These are phyloP conservation scores for Choloepus hoffmanni DNA, from an alignment of 2,113 vertebrate genomes.

Conservation along the genomic window DNA sequence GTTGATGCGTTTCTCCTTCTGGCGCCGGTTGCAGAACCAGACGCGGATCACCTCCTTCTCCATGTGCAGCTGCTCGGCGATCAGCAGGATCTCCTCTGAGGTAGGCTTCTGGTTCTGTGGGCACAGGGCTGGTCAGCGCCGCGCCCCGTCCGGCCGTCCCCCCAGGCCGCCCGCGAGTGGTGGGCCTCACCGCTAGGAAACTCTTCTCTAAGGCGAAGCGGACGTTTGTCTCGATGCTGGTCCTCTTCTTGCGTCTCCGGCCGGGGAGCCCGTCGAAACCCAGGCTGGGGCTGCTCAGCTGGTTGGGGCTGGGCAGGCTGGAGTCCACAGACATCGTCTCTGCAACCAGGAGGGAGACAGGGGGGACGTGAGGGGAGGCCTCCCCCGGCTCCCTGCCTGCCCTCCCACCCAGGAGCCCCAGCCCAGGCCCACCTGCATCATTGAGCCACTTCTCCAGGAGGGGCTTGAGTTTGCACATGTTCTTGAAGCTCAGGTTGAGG, in stretches of 20 bases:
- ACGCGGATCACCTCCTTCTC: constrained; percentile 97
- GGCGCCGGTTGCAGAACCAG: constrained; percentile 96
- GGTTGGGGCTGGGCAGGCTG: constrained; percentile 94
- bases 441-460: constrained; percentile 97
- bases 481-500: constrained; percentile 97
- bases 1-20: constrained; percentile 96
- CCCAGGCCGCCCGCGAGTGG: rapidly evolving
- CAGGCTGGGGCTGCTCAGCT: constrained; percentile 91
- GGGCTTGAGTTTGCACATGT: constrained; percentile 98
- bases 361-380: neutral
- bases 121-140: neutral
- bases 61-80: constrained; percentile 95
- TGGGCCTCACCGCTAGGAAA: constrained; percentile 91
- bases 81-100: constrained; percentile 95
- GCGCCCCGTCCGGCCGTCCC: neutral
- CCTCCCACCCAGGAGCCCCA: rapidly evolving
- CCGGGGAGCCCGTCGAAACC: constrained; percentile 93
- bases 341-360: constrained; percentile 68
- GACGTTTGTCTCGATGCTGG: constrained; percentile 97
- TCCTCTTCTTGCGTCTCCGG: constrained; percentile 96
- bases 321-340: constrained; percentile 97
- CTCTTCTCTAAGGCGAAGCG: constrained; percentile 95
- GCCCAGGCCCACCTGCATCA: constrained; percentile 89
- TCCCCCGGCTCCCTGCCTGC: rapidly evolving
- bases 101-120: constrained; percentile 97